These are phyloP conservation scores for Poicephalus gulielmi DNA, from an alignment of 2,113 vertebrate genomes.

Conservation along the genomic window DNA sequence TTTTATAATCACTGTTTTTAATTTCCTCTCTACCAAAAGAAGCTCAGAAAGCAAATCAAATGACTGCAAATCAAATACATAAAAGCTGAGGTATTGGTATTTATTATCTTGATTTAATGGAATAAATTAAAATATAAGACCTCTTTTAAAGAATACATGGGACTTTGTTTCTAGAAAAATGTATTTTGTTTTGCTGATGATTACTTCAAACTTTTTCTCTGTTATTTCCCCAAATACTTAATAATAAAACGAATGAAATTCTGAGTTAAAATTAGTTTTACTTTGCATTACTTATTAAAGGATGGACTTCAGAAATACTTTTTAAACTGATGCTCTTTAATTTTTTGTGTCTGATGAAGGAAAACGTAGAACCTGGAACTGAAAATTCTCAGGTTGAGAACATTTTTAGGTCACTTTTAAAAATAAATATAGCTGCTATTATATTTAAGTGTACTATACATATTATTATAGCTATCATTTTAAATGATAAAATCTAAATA, in stretches of 20 bases:
- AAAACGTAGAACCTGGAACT: neutral
- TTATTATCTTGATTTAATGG: neutral
- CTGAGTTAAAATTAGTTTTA: neutral
- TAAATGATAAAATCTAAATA: neutral
- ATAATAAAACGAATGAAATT: neutral
- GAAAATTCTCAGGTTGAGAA: neutral
- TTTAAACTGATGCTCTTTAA: neutral
- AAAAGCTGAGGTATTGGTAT: neutral
- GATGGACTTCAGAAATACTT: neutral
- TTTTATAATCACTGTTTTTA: neutral
- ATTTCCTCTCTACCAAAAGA: neutral
- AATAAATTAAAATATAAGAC: neutral
- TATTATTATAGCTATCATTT: neutral
- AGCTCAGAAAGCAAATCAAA: neutral
- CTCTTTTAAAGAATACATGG: neutral
- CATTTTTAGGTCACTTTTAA: neutral
- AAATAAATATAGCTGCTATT: neutral
- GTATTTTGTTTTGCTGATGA: neutral
- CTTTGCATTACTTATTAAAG: neutral
- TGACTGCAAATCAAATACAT: neutral
- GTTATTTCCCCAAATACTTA: neutral
- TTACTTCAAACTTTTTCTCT: neutral
- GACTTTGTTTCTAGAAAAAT: neutral
- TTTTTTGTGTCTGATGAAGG: neutral
- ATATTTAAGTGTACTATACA: neutral